A percentile compares a stretch with the other conserved stretches of the same genome.
Conservation (phyloP, 64 coral and sea anemone genomes). For the Anthopleura sola region DNA sequence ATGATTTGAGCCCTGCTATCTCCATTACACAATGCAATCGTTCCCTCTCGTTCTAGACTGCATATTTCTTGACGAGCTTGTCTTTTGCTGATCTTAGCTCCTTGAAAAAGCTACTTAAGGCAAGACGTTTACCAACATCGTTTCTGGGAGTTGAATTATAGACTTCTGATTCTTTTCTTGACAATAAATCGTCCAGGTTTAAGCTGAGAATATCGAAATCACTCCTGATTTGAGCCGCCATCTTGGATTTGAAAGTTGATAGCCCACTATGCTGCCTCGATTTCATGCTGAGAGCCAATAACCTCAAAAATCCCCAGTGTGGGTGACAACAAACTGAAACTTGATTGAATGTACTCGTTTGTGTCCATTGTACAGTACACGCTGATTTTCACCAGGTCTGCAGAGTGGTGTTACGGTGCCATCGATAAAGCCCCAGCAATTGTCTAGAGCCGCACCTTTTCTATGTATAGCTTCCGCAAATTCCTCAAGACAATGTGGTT, state of each 20-base stretch:
- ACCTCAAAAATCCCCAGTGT: conserved; percentile 32
- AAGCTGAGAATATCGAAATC: conserved; percentile 45
- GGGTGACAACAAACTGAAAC: conserved; percentile 12
- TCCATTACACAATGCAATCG: conserved; percentile 68
- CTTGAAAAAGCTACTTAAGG: conserved; percentile 64
- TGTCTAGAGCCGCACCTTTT: conserved; percentile 28
- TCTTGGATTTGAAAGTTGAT: conserved; percentile 53
- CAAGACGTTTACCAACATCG: conserved; percentile 62
- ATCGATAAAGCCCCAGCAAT: conserved; percentile 52
- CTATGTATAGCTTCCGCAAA: conserved; percentile 28
- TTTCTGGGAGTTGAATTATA: conserved; percentile 40
- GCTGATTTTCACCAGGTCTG: conserved; percentile 27
- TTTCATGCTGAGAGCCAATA: conserved; percentile 47
- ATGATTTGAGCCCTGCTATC: conserved; percentile 53
- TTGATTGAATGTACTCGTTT: conserved; percentile 3
- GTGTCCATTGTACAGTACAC: conserved; percentile 36
- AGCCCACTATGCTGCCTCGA: conserved; percentile 17
- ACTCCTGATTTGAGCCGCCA: conserved; percentile 51
- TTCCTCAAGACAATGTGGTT: not conserved
- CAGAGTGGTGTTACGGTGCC: conserved; percentile 29
- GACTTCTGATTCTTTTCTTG: conserved; percentile 57
- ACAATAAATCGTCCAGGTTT: conserved; percentile 67
- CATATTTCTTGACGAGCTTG: conserved; percentile 61
- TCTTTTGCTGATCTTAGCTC: conserved; percentile 58
- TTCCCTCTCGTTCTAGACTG: conserved; percentile 53